Base-by-base conservation (phyloP, 1,140 invertebrate genomes). In the Macrobrachium rosenbergii region DNA sequence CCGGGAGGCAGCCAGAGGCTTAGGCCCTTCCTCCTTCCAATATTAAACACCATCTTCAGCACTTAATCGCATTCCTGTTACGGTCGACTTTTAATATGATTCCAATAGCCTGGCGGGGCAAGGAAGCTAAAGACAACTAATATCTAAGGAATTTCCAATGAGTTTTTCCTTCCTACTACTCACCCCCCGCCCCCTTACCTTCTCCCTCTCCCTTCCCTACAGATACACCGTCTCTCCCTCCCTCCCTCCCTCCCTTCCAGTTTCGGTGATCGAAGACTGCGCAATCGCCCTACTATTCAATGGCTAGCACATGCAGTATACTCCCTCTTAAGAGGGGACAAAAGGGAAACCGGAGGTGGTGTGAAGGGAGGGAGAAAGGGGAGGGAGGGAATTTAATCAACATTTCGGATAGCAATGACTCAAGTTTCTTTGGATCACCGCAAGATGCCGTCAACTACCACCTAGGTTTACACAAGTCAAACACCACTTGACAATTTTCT, bases 51-150 rank as follows among this genome's bases (percentile, higher is more conserved):
- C 88, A 88, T 88, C 88, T 88, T 88, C 88, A 85, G 88, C 88
- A 88, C 88, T 88, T 88, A 88, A 88, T 88, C 88, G 88, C 88
- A 88, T 88, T 88, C 88, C 82, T 88, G 88, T 88, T 88, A 88
- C 88, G 88, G 88, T 84, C 88, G 88, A 88, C 88, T 88, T 88
- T 88, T 88, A 88, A 88, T 88, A 88, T 88, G 88, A 88, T 88
- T 88, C 88, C 88, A 88, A 88, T 88, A 88, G 88, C 88, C 88
- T 80, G 72, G 82, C 82, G 75, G 81, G 81, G 73, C 81, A 83
- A 88, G 81, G 87, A 83, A 84, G 75, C 87, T 83, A 88, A 88
- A 88, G 87, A 88, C 87, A 88, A 88, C 81, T 83, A 83, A 83
- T 88, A 88, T 88, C 82, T 60, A 69, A 83, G 81, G 81, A 88